Conservation (phyloP, 2,888 invertebrate species). For the Lasioglossum pauxillum region DNA sequence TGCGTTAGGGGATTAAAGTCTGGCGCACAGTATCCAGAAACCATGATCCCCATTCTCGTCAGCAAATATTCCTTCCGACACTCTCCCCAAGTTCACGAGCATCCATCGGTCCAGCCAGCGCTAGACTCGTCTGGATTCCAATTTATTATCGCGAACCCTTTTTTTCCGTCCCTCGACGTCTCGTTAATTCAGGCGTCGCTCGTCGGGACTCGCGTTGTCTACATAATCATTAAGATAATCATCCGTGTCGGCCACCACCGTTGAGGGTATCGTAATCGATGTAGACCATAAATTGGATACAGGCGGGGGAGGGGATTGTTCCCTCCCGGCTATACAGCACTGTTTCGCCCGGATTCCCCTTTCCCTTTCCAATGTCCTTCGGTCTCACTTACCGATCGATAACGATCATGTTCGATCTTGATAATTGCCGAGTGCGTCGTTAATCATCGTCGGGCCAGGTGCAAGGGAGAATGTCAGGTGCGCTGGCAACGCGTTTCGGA, state of each 20-base stretch:
- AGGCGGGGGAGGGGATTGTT: constrained; percentile 22
- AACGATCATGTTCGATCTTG: constrained; percentile 62
- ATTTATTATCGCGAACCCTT: constrained; percentile 31
- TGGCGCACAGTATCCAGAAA: background rate
- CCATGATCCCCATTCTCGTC: background rate
- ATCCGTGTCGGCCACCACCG: constrained; percentile 61
- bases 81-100: background rate
- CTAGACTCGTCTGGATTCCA: constrained; percentile 13
- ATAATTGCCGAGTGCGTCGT: constrained; percentile 48
- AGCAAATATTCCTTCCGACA: constrained; percentile 11
- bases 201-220: constrained; percentile 57
- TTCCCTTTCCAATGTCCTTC: constrained; percentile 42
- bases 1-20: background rate
- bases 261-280: constrained; percentile 65
- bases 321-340: constrained; percentile 25
- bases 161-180: constrained; percentile 2
- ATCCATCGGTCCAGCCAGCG: background rate
- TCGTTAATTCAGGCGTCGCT: constrained; percentile 55
- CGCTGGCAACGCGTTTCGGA: constrained; percentile 24
- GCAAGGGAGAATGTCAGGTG: constrained; percentile 6
- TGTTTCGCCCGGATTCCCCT: constrained; percentile 24
- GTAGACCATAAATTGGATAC: constrained; percentile 68
- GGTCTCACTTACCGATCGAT: constrained; percentile 56
- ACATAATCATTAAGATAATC: constrained; percentile 72
- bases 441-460: constrained; percentile 41